A percentile compares a stretch with the other conserved stretches of the same genome.
Conservation (phyloP, 2,113 vertebrate genomes). For the Prinia subflava region DNA sequence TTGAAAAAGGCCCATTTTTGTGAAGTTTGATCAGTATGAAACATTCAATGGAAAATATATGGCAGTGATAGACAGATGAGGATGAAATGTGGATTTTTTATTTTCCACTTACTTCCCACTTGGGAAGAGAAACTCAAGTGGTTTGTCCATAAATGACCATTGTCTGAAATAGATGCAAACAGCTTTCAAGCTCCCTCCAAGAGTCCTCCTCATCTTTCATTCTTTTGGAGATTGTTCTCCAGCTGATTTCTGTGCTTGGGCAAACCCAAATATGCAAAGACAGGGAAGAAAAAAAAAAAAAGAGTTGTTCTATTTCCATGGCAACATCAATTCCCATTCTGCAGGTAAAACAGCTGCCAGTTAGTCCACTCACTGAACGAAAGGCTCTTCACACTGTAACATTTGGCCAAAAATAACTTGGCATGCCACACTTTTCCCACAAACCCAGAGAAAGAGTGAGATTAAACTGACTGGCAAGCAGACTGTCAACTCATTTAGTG, state of each 20-base stretch:
- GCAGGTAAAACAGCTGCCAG: conserved; percentile 80
- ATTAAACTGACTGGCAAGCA: conserved; percentile 60
- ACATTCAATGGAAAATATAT: background rate
- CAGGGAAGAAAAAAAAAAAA: background rate
- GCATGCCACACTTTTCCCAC: conserved; percentile 60
- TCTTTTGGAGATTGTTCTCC: background rate
- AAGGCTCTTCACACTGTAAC: conserved; percentile 37
- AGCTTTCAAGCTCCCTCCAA: background rate
- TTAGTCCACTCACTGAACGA: conserved; percentile 75
- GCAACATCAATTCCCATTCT: conserved; percentile 84
- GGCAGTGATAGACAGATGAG: background rate
- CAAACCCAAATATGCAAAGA: conserved; percentile 60
- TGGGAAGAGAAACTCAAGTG: background rate
- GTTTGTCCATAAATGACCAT: background rate
- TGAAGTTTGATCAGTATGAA: background rate
- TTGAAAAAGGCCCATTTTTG: background rate
- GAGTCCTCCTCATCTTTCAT: background rate
- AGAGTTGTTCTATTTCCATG: conserved; percentile 76
- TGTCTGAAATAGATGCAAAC: background rate
- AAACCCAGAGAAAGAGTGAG: conserved; percentile 44
- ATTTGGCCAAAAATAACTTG: conserved; percentile 75
- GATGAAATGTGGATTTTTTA: background rate
- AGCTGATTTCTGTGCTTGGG: background rate
- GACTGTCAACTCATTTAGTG: conserved; percentile 40
- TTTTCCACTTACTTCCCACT: background rate